Base-by-base conservation (phyloP, 1,140 invertebrate species). In the Aphaenogaster ashmeadi region DNA sequence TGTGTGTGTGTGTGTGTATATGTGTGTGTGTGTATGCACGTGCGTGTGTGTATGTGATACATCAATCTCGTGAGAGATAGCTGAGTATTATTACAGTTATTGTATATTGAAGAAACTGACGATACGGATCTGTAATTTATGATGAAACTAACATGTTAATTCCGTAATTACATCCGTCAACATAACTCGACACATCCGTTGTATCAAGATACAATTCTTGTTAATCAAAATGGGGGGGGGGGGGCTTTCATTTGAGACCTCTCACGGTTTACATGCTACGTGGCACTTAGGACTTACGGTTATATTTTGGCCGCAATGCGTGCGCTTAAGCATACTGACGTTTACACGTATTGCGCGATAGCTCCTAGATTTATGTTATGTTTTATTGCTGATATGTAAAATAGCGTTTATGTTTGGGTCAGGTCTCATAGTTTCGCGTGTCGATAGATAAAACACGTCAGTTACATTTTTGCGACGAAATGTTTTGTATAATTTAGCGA, bases 271-370 rank as follows among this genome's bases (percentile, higher is more conserved):
- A 66, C 41, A 36, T 33, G 41, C 8, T 38, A 27, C 56, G 6
- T 47, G 41, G 4, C 18, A n/a, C 11, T 21, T 44, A 36, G n/a
- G 41, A 44, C 15, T 38, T n/a, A 13, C 36, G n/a, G 11, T 38
- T 64, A 9, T 21, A 64, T 27, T 50, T 64, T 79, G 18, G 11
- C 9, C 36, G 54, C 38, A 33, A 21, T 58, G 72, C 54, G 54
- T 75, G 36, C 36, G 15, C 15, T 44, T 50, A 64, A 79, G 44
- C 9, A 79, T 38, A 79, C 21, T 44, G 41, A 78, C 56, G 41
- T 27, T 47, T 78, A 77, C 15, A 79, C 18, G 21, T 47, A 47
- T 27, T n/a, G n/a, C 60, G 7, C 58, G 58, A 79, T 64, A 79
- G 2, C 33, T 50, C 44, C 2, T 79, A 44, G 27, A 78, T 78